Percentiles rank a stretch among this genome's conserved stretches.
phyloP scores from a whole-genome alignment of 2,113 vertebrate genomes.

The Natator depressus region DNA sequence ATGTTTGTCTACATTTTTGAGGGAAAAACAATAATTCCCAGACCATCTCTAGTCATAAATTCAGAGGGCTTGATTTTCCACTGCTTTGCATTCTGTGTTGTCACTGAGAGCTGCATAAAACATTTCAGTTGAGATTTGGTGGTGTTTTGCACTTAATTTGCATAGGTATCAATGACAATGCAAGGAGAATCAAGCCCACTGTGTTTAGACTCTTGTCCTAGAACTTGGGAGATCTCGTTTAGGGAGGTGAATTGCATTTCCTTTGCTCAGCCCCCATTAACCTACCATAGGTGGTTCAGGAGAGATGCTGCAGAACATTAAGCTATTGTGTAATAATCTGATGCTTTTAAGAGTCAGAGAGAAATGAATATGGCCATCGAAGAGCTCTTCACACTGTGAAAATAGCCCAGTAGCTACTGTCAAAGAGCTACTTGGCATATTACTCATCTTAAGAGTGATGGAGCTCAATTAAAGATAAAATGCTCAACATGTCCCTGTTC shows the following conservation, averaged over 20 bases:
- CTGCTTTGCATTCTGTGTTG: neutral
- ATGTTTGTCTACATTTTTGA: neutral
- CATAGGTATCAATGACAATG: neutral
- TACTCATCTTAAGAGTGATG: neutral
- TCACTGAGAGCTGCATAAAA: fast-evolving
- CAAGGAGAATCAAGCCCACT: neutral
- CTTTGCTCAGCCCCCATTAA: neutral
- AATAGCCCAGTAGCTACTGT: neutral
- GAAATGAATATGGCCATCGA: constrained; percentile 11
- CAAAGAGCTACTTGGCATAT: neutral
- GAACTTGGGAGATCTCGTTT: neutral
- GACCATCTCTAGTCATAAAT: fast-evolving
- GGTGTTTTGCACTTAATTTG: fast-evolving
- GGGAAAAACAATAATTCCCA: neutral
- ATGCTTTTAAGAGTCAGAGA: constrained; percentile 12
- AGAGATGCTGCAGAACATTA: neutral
- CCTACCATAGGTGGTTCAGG: neutral
- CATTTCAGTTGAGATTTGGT: fast-evolving
- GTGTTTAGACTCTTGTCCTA: neutral
- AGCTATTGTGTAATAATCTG: neutral
- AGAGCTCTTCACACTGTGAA: neutral
- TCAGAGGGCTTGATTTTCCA: neutral
- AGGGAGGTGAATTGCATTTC: neutral
- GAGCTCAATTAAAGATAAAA: constrained; percentile 16
- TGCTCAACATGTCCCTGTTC: neutral